These are phyloP conservation scores for Chironomus tentans DNA, from an alignment of 2,888 invertebrate species.

Conservation along the genomic window DNA sequence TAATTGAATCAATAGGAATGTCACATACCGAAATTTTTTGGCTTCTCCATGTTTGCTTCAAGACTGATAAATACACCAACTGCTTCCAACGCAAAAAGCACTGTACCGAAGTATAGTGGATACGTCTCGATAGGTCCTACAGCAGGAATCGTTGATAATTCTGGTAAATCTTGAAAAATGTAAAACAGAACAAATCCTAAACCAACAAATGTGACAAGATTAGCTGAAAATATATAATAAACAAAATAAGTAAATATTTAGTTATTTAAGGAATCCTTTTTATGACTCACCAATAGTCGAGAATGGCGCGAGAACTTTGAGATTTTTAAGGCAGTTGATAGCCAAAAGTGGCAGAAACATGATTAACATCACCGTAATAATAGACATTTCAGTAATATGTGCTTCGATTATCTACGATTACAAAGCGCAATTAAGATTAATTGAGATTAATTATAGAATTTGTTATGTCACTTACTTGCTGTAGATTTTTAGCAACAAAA, in stretches of 20 bases:
- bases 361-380: constrained; percentile 56
- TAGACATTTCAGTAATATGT: constrained; percentile 40
- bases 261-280: too few species aligned
- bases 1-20: too few species aligned
- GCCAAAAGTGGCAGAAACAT: constrained; percentile 57
- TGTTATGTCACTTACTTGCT: constrained; percentile 42
- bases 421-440: not conserved
- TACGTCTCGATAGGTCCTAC: constrained; percentile 48
- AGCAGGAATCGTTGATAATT: constrained; percentile 43
- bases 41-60: constrained; percentile 84
- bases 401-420: constrained; percentile 45
- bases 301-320: constrained; percentile 73
- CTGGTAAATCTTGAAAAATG: constrained; percentile 54
- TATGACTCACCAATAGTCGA: constrained; percentile 49
- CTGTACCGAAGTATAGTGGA: constrained; percentile 81
- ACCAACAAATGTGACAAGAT: constrained; percentile 65
- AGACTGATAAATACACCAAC: constrained; percentile 74
- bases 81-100: constrained; percentile 79
- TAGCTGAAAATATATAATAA: constrained; percentile 47
- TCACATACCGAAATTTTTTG: constrained; percentile 61
- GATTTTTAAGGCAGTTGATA: constrained; percentile 62
- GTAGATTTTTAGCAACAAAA: constrained; percentile 62
- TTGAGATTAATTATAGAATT: not conserved
- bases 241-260: not conserved
- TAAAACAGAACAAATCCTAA: constrained; percentile 66